Evolutionary conservation across 2,113 vertebrate species (phyloP).

Genomic region (Pituophis catenifer): DNA sequence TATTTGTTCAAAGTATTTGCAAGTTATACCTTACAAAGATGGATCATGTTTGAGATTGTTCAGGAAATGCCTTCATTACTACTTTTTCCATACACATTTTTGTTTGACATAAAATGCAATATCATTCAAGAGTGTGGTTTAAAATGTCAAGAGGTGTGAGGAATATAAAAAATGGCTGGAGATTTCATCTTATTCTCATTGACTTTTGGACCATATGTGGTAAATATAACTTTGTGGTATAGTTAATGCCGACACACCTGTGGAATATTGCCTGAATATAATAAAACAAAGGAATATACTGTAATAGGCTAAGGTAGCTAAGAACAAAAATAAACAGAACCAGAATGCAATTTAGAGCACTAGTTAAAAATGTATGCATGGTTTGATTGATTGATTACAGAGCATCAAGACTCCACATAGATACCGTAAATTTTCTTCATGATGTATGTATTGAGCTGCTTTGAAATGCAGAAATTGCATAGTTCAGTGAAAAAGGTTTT

Average conservation of each 20-base stretch:
- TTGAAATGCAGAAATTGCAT: not conserved
- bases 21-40: not conserved
- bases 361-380: not conserved
- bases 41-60: not conserved
- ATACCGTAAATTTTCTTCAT: not conserved
- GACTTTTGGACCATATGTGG: not conserved
- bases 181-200: not conserved
- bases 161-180: not conserved
- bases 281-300: not conserved
- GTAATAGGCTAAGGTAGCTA: not conserved
- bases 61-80: not conserved
- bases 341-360: not conserved
- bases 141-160: not conserved
- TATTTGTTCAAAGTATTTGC: not conserved
- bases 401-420: not conserved
- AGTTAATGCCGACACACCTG: not conserved
- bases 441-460: not conserved
- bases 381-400: not conserved
- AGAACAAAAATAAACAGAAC: not conserved
- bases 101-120: not conserved
- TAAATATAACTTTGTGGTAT: too few species aligned
- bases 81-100: not conserved
- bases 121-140: not conserved
- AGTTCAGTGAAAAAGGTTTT: not conserved
- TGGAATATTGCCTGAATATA: not conserved